Evolutionary conservation across 1,140 invertebrate genomes (phyloP), one percentile per base, ranked within the genome.

Genomic region (Zaprionus vittiger): DNA sequence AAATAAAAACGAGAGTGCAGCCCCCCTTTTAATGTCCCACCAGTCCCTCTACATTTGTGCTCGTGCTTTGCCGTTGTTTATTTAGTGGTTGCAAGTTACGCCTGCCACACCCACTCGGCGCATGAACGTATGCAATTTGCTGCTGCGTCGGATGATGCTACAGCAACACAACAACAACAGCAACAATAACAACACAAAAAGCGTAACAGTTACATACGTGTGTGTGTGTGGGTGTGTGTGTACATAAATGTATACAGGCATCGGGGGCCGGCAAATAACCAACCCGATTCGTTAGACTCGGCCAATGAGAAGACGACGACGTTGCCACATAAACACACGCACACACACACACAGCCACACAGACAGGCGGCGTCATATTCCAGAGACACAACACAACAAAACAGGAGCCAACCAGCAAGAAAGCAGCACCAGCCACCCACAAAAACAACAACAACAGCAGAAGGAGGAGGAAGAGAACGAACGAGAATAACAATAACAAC

Each of bases 311-410:
- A 62, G 77, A 31, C 85, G 65, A 65, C 73, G 69, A 47, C n/a
- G 41, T 47, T 47, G 6, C n/a, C 41, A 47, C 2, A 47, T 17
- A 47, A 44, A 38, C 31, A 78, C 37, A 66, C 68, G 41, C 22
- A 56, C 68, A 66, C 59, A 72, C 55, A 56, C 49, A 52, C 55
- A 76, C 41, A 68, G 26, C 15, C 20, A 61, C 44, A 72, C 62
- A 73, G 73, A 72, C 83, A 83, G 81, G 63, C 62, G 78, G 84
- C 83, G 84, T 87, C 84, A 90, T 87, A 74, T 89, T 80, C 84
- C 85, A 89, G 81, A 90, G 83, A 90, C 84, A 89, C 85, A 89
- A 89, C 85, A 89, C 85, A 89, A 89, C 85, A 89, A 89, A 89
- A 89, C 85, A 89, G 85, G 81, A 90, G 85, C 84, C 85, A 89